Conservation (phyloP, 2,888 invertebrate species). For the Melieria crassipennis region DNA sequence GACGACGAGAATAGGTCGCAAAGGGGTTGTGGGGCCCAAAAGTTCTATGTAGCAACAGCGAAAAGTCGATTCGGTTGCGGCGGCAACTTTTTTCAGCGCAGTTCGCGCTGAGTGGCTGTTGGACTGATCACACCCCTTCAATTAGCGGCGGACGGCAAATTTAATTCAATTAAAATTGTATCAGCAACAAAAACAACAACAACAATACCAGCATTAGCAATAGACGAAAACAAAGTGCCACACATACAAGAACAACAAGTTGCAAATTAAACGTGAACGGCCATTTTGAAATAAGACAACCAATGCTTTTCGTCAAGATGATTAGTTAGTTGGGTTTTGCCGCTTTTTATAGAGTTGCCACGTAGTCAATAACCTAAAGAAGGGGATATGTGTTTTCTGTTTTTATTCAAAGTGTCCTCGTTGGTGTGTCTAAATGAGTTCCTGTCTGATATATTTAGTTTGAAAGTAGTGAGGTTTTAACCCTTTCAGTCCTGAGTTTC, state of each 20-base stretch:
- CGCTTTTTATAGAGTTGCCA: too few species aligned
- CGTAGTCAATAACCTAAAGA: too few species aligned
- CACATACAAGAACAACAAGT: neutral
- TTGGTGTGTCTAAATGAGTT: too few species aligned
- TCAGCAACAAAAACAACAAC: constrained; percentile 7
- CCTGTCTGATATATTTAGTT: too few species aligned
- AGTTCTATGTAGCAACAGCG: neutral
- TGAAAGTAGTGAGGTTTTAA: too few species aligned
- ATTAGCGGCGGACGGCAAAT: constrained; percentile 45
- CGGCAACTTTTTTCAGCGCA: neutral
- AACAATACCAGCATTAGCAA: neutral
- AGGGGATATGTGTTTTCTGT: too few species aligned
- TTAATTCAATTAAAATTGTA: constrained; percentile 40
- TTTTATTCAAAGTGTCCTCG: too few species aligned
- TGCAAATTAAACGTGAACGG: constrained; percentile 38
- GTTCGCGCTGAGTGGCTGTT: neutral
- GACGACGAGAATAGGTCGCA: too few species aligned
- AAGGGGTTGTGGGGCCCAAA: neutral
- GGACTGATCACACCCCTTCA: constrained; percentile 50
- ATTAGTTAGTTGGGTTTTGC: too few species aligned
- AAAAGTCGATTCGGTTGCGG: neutral
- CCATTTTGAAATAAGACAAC: constrained; percentile 39
- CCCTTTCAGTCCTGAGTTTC: too few species aligned
- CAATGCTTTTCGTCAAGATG: too few species aligned
- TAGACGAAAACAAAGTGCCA: neutral